These are phyloP conservation scores for Amphiprion ocellaris DNA, from an alignment of 2,113 vertebrate species.

Conservation along the genomic window DNA sequence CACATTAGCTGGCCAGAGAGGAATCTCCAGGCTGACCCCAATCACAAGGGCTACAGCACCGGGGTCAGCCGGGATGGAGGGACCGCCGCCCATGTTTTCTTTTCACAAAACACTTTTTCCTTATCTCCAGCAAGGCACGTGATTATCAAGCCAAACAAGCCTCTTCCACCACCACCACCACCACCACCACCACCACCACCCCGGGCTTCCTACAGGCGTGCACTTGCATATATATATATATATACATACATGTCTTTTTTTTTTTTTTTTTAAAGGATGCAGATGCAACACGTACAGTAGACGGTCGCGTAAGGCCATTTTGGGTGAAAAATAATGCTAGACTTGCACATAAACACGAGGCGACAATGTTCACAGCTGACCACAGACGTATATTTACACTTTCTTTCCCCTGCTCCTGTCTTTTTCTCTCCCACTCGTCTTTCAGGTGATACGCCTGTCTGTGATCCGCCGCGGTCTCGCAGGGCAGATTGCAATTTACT, in stretches of 20 bases:
- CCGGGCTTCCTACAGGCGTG: constrained; percentile 51
- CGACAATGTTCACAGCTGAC: constrained; percentile 57
- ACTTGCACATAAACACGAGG: constrained; percentile 1
- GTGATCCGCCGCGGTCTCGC: constrained; percentile 74
- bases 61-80: constrained; percentile 76
- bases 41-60: constrained; percentile 89
- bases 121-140: constrained; percentile 78
- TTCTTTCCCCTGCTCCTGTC: constrained; percentile 38
- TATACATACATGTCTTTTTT: background rate
- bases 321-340: constrained; percentile 13
- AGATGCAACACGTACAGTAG: constrained; percentile 43
- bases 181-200: constrained; percentile 47
- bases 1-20: constrained; percentile 96
- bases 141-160: constrained; percentile 85
- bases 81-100: constrained; percentile 80
- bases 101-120: constrained; percentile 83
- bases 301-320: constrained; percentile 10
- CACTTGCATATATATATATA: constrained; percentile 62
- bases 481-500: constrained; percentile 94
- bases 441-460: constrained; percentile 66
- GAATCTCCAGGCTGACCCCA: constrained; percentile 93
- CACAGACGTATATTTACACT: constrained; percentile 52
- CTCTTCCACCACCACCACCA: constrained; percentile 44
- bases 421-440: constrained; percentile 67
- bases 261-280: constrained; percentile 37